Base-by-base conservation (phyloP, 2,888 invertebrate species). In the Trachelus tabidus region DNA sequence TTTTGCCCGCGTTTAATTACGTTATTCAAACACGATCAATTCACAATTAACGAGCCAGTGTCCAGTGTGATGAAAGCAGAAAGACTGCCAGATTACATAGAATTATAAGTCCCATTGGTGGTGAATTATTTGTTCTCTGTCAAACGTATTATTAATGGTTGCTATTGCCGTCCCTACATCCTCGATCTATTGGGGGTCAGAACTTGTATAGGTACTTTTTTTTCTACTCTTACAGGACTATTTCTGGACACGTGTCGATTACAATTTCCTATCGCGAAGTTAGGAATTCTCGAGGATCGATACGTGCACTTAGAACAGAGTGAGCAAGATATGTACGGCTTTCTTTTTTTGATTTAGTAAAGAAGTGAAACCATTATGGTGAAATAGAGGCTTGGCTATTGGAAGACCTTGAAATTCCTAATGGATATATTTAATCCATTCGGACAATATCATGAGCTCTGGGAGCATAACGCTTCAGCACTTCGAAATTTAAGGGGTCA, bases 11-110 rank as follows among this genome's bases (percentile, higher is more conserved):
- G 83, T 81, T 84, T 90, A 88, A 90, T 89, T 89, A 87, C 84
- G 88, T 87, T 86, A 90, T 90, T 90, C 90, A 89, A 85, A 84
- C 86, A 86, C 87, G 88, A 86, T 89, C 88, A 89, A 90, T 89
- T 85, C 81, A 84, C 86, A 90, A 91, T 91, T 90, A 91, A 85
- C 81, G 79, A 79, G 77, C 71, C 71, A 71, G 71, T 33, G 71
- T 31, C 31, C 71, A 31, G 71, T 33, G 74, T 3, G 74, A 74
- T 79, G 73, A 79, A 79, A 79, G 76, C 76, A 73, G 34, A 73
- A 34, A 35, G 68, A 76, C 76, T 73, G 37, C 68, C 73, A 75
- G 35, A 73, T 76, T 34, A 77, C 74, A 37, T 79, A 73, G 56
- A 69, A 79, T 79, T 79, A 77, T 69, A 74, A 69, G 68, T 79